Evolutionary conservation across 2,797 vertebrate genomes (phyloP).

Genomic region (Pristis pectinata): DNA sequence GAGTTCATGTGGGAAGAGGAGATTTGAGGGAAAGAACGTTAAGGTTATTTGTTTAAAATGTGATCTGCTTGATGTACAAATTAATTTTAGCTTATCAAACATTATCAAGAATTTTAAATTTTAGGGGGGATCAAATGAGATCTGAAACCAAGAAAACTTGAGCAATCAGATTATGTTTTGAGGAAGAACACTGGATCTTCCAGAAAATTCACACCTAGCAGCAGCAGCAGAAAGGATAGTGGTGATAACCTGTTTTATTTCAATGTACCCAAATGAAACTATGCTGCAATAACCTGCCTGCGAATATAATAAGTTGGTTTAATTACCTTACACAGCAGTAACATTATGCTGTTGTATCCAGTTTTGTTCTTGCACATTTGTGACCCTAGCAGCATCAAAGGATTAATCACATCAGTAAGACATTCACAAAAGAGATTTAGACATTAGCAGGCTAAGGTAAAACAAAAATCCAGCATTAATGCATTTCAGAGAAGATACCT

Average conservation of each 20-base stretch:
- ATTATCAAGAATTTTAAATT: background rate
- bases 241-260: background rate
- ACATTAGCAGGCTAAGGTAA: slow-evolving; percentile 41
- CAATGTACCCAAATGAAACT: slow-evolving; percentile 5
- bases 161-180: background rate
- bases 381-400: slow-evolving; percentile 63
- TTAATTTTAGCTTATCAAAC: background rate
- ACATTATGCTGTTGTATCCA: slow-evolving; percentile 43
- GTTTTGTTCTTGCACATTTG: slow-evolving; percentile 44
- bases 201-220: slow-evolving; percentile 3
- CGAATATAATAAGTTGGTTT: slow-evolving; percentile 34
- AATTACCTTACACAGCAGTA: slow-evolving; percentile 42
- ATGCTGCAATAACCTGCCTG: slow-evolving; percentile 5
- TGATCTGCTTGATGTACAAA: background rate
- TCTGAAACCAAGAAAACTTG: background rate
- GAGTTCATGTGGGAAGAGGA: background rate
- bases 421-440: slow-evolving; percentile 51
- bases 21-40: background rate
- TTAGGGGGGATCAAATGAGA: background rate
- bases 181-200: too few relatives aligned
- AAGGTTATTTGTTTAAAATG: background rate
- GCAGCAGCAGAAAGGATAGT: background rate
- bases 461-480: slow-evolving; percentile 41
- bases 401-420: slow-evolving; percentile 57
- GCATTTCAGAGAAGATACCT: slow-evolving; percentile 30